Evolutionary conservation across 2,113 vertebrate genomes (phyloP).

Genomic region (Thermophis baileyi): DNA sequence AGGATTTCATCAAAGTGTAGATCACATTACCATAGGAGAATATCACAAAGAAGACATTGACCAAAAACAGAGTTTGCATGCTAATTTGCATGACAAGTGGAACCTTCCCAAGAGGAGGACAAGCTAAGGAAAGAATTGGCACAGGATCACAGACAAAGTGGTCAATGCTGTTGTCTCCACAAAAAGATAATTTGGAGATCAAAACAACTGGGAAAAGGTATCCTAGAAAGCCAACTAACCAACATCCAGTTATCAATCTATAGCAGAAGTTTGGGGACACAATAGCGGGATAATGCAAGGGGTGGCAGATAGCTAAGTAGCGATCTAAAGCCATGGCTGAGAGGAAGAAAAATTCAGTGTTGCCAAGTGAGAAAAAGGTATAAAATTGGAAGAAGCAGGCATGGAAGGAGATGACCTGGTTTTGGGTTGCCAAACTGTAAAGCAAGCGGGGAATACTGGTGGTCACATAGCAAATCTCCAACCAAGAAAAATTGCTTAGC

Average conservation of each 20-base stretch:
- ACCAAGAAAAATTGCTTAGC: conserved; percentile 43
- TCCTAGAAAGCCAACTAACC: conserved; percentile 50
- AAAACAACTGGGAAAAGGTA: conserved; percentile 36
- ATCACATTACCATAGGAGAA: conserved; percentile 46
- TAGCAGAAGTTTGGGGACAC: conserved; percentile 45
- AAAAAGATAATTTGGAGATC: conserved; percentile 50
- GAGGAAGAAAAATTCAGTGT: conserved; percentile 53
- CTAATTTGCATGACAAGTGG: neutral
- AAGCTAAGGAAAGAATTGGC: conserved; percentile 44
- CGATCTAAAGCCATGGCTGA: conserved; percentile 7
- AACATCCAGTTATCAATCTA: conserved; percentile 36
- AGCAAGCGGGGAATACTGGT: conserved; percentile 40
- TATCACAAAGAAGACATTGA: conserved; percentile 41
- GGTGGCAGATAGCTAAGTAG: conserved; percentile 50
- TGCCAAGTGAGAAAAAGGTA: conserved; percentile 55
- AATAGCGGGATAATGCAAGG: neutral
- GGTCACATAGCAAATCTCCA: conserved; percentile 51
- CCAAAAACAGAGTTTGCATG: neutral
- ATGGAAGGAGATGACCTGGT: conserved; percentile 36
- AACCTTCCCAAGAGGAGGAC: conserved; percentile 10
- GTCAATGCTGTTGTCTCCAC: conserved; percentile 49
- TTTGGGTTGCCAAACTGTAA: conserved; percentile 17
- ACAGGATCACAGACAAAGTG: conserved; percentile 52
- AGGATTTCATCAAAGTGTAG: conserved; percentile 35
- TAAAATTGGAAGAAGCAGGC: conserved; percentile 60